phyloP scores from a whole-genome alignment of 2,113 vertebrate species.

The Ceuthmochares aereus region DNA sequence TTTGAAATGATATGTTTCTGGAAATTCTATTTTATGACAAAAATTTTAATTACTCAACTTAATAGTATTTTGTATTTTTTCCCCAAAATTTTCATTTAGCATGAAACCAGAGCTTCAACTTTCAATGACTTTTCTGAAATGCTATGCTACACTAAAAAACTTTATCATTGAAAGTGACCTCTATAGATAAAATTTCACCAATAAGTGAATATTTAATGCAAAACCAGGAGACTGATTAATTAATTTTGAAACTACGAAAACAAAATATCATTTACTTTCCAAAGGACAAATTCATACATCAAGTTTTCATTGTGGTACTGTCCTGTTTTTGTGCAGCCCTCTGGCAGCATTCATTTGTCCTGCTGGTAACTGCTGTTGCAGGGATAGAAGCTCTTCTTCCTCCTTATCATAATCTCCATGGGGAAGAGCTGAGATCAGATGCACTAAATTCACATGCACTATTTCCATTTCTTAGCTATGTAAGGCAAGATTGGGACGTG shows the following conservation, averaged over 20 bases:
- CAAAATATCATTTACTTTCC: neutral
- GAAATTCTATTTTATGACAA: neutral
- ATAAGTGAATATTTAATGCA: constrained; percentile 4
- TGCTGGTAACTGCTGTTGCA: neutral
- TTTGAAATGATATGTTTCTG: neutral
- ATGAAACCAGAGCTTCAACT: neutral
- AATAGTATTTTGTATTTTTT: neutral
- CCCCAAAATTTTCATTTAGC: neutral
- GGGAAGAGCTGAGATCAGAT: neutral
- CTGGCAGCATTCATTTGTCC: neutral
- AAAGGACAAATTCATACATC: neutral
- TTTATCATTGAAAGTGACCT: constrained; percentile 49
- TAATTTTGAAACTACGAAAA: neutral
- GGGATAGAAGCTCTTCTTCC: neutral
- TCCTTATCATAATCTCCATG: neutral
- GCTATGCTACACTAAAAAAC: neutral
- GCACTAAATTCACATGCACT: neutral
- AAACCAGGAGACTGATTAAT: neutral
- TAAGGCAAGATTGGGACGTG: neutral
- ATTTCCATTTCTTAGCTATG: neutral
- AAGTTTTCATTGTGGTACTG: neutral
- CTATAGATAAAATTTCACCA: constrained; percentile 11
- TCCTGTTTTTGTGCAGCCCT: neutral
- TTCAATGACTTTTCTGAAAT: neutral
- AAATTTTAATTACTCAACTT: neutral